Evolutionary conservation across 2,888 invertebrate genomes (phyloP), one percentile per base, ranked within the genome.

Genomic region (Heteromyza rotundicornis): DNA sequence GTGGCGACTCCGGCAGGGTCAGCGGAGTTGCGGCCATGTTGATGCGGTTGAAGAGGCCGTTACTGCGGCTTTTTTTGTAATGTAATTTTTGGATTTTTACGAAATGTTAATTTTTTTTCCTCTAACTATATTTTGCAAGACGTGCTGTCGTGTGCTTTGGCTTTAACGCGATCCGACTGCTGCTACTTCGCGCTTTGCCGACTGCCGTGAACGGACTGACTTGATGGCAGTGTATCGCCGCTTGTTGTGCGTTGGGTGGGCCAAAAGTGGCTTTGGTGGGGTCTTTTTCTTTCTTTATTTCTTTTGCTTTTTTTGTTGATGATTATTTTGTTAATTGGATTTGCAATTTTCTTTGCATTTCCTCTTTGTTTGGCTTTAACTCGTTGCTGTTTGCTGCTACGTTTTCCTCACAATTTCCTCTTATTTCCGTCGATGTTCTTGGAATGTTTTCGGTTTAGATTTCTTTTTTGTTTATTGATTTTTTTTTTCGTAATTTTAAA

Each of bases 321-420:
- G 14, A 40, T n/a, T 40, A 40, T 40, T 40, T 40, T n/a, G 40
- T n/a, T 40, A 40, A 40, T 40, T 40, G 40, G 40, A n/a, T 40
- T 40, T 40, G 40, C 40, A 40, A n/a, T 40, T 7, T 40, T 40
- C n/a, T 40, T n/a, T 40, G 5, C 10, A 7, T 7, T 27, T 10
- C 27, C 7, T 27, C 27, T 27, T 27, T 27, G 5, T 27, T 27
- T 27, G 10, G 5, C 27, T 27, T 27, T 27, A 27, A 27, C 27
- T 10, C 27, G 27, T 27, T 27, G 5, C 5, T 10, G 10, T 10
- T 27, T 10, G 10, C 27, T 27, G 27, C 27, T 10, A 7, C 27
- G 5, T 27, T 27, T 27, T 27, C 27, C 7, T 27, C 27, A 27
- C 10, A 27, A 10, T 27, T 27, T 27, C 27, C 27, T 27, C 27